Conservation (phyloP, 2,888 invertebrate genomes). For the Cremastobaeus sp. region DNA sequence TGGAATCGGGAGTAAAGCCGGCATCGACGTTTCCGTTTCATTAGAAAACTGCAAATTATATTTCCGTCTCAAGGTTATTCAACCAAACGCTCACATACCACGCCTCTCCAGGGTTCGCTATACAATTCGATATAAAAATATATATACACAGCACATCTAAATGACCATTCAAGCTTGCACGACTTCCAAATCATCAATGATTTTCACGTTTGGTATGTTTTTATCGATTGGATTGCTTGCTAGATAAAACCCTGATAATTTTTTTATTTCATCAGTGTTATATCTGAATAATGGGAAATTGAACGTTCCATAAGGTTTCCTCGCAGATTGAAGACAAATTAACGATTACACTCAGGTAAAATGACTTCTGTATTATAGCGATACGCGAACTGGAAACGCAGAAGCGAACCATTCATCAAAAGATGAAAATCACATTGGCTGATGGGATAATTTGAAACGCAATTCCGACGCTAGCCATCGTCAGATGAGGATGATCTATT, state of each 20-base stretch:
- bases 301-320: too few species aligned
- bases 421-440: conserved; percentile 61
- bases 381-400: conserved; percentile 26
- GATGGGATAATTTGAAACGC: conserved; percentile 63
- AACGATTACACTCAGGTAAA: conserved; percentile 40
- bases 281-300: too few species aligned
- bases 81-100: conserved; percentile 26
- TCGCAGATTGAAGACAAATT: conserved; percentile 22
- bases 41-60: conserved; percentile 63
- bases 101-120: too few species aligned
- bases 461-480: conserved; percentile 54
- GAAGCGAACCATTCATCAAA: conserved; percentile 56
- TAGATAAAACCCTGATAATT: too few species aligned
- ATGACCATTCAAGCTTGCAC: too few species aligned
- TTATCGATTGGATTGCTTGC: too few species aligned
- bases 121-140: too few species aligned
- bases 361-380: conserved; percentile 38
- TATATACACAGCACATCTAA: too few species aligned
- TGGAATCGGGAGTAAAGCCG: conserved; percentile 14
- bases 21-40: conserved; percentile 53
- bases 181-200: too few species aligned
- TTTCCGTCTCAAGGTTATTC: conserved; percentile 53
- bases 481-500: conserved; percentile 52
- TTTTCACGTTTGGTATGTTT: too few species aligned
- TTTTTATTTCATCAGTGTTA: too few species aligned